Conservation (phyloP, 2,888 invertebrate genomes). For the Cephus nigrinus region DNA sequence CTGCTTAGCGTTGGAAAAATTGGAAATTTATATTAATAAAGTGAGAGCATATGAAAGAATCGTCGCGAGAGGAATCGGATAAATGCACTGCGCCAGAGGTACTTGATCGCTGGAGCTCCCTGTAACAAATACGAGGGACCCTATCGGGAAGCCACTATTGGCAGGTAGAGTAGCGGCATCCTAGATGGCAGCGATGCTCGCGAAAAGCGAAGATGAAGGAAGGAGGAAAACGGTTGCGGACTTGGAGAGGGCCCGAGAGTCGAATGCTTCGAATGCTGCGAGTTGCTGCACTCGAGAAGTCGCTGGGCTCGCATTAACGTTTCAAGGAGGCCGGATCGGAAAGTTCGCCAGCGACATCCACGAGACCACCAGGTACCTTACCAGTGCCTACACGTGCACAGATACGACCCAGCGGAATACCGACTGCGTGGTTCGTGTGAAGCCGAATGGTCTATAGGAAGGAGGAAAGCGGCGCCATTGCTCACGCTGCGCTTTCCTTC, state of each 20-base stretch:
- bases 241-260: background rate
- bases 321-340: background rate
- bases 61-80: no score
- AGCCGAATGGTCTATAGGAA: background rate
- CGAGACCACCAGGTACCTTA: background rate
- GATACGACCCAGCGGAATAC: background rate
- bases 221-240: background rate
- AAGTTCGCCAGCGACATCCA: background rate
- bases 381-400: background rate
- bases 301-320: background rate
- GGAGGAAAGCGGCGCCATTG: background rate
- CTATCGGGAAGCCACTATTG: no score
- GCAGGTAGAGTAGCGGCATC: no score
- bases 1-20: no score
- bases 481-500: background rate
- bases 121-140: no score
- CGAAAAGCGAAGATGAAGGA: no score
- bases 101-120: no score
- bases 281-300: background rate
- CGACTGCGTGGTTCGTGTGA: background rate
- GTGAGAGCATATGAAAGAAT: no score
- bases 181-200: no score
- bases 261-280: no score
- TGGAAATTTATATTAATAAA: no score
- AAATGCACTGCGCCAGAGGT: no score